These are phyloP conservation scores for Thermophis baileyi DNA, from an alignment of 2,113 vertebrate species.

Conservation along the genomic window DNA sequence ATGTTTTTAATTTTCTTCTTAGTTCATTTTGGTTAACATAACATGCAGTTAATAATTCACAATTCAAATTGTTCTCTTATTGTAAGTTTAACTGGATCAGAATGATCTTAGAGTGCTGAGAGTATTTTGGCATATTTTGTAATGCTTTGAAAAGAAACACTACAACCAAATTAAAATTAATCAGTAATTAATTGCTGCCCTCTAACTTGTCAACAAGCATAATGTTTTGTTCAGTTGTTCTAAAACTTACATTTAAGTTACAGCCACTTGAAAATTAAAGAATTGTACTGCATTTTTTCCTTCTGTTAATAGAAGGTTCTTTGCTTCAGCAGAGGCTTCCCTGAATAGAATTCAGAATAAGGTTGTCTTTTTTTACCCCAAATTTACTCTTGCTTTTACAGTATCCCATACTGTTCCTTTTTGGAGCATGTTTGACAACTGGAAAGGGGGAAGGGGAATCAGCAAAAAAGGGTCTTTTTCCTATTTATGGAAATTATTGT, in stretches of 20 bases:
- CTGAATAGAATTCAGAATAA: not conserved
- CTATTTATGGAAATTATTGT: not conserved
- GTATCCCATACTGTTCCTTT: not conserved
- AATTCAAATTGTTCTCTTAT: not conserved
- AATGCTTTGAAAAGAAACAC: not conserved
- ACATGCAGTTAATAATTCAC: conserved; percentile 16
- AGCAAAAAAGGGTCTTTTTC: too few relatives aligned
- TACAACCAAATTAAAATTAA: not conserved
- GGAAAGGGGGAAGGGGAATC: not conserved
- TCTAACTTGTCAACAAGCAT: not conserved
- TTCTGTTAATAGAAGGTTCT: not conserved
- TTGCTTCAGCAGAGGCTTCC: not conserved
- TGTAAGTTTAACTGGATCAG: conserved; percentile 18
- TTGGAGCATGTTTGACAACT: too few relatives aligned
- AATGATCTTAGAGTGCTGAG: not conserved
- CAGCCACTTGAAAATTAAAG: not conserved
- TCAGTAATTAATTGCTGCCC: not conserved
- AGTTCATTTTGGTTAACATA: conserved; percentile 15
- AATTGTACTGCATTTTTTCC: not conserved
- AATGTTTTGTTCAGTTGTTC: not conserved
- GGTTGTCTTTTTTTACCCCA: not conserved
- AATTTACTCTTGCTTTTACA: not conserved
- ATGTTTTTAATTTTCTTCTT: conserved; percentile 25
- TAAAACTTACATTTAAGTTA: not conserved
- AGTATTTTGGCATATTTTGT: not conserved